Conservation (phyloP, 1,140 invertebrate genomes). For the Zelostemma sp. region DNA sequence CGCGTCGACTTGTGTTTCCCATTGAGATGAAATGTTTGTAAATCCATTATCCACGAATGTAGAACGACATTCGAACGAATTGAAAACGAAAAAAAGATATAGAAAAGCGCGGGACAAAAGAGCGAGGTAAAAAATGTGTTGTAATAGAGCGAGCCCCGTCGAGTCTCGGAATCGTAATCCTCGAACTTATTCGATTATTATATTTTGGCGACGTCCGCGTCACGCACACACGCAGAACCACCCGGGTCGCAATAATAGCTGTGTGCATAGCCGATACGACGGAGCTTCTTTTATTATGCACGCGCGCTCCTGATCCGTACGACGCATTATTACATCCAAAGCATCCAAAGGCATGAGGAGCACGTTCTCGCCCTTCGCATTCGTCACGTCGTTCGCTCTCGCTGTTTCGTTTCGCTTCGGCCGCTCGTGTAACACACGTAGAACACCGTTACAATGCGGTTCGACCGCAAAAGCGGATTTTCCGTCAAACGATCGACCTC, state of each 20-base stretch:
- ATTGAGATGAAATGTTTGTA: no score
- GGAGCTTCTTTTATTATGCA: constrained; percentile 17
- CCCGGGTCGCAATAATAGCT: constrained; percentile 17
- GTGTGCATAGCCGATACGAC: constrained; percentile 21
- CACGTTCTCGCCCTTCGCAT: constrained; percentile 41
- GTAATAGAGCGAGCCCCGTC: background rate
- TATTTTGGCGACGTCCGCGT: background rate
- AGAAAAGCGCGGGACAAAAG: background rate
- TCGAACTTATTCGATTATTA: constrained; percentile 17
- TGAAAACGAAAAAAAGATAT: background rate
- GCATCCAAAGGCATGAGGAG: constrained; percentile 4
- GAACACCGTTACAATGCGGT: constrained; percentile 18
- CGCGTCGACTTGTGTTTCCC: no score
- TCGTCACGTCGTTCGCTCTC: constrained; percentile 35
- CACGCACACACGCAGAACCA: background rate
- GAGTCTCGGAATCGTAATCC: constrained; percentile 23
- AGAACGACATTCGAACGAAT: no score
- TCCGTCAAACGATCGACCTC: constrained; percentile 39
- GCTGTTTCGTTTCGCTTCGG: constrained; percentile 3
- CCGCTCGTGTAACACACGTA: constrained; percentile 1
- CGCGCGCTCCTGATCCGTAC: constrained; percentile 15
- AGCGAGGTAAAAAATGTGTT: background rate
- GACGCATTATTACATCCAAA: constrained; percentile 35
- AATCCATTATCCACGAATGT: no score
- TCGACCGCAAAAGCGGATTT: constrained; percentile 40